A percentile compares a stretch with the other conserved stretches of the same genome.
Evolutionary conservation across 1,140 invertebrate genomes (phyloP).

Genomic region (Patella vulgata): DNA sequence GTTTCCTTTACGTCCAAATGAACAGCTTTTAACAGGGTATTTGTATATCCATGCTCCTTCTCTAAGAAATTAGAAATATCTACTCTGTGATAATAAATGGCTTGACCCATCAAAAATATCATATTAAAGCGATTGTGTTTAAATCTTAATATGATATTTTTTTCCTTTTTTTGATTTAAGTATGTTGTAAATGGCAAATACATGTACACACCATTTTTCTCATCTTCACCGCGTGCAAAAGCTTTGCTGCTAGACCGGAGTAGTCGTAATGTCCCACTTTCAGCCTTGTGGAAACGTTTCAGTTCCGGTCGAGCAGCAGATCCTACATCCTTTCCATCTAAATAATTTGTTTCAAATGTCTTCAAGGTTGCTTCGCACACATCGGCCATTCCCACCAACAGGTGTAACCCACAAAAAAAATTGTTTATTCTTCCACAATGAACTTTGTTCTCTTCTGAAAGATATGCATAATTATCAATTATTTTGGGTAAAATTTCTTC

Average conservation of each 20-base stretch:
- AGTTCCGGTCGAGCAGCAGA: background rate
- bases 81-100: conserved; percentile 6
- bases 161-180: conserved; percentile 1
- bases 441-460: background rate
- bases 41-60: too few relatives aligned
- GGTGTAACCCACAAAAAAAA: conserved; percentile 19
- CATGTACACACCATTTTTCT: too few relatives aligned
- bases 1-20: too few relatives aligned
- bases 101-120: conserved; percentile 8
- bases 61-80: too few relatives aligned
- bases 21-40: too few relatives aligned
- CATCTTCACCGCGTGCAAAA: conserved; percentile 14
- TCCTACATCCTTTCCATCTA: background rate
- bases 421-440: background rate
- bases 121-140: conserved; percentile 12
- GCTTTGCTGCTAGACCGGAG: conserved; percentile 4
- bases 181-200: too few relatives aligned
- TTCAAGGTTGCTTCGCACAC: background rate
- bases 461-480: background rate
- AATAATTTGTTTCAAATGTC: background rate
- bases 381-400: conserved; percentile 13
- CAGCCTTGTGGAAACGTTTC: too few relatives aligned
- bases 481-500: background rate
- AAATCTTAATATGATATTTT: background rate
- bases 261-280: conserved; percentile 1